phyloP scores from a whole-genome alignment of 53 echinoderm and acorn worm species.

The Paelopatides confundens region DNA sequence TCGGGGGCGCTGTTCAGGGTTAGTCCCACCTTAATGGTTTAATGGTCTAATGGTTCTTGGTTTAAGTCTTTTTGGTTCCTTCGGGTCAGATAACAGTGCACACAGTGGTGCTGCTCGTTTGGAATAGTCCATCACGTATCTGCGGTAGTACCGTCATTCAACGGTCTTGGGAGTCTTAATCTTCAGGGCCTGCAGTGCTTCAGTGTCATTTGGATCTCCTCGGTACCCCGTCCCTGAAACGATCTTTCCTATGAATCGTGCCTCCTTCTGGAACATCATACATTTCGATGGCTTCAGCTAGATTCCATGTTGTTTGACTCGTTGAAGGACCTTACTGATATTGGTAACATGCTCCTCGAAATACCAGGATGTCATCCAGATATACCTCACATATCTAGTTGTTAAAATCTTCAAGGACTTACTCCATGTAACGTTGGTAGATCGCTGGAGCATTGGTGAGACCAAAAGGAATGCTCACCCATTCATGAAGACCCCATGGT shows the following conservation, averaged over 20 bases:
- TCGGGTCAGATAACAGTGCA: too few species aligned
- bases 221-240: conserved; percentile 43
- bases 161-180: too few species aligned
- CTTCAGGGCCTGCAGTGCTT: background rate
- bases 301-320: conserved; percentile 47
- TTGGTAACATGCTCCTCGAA: conserved; percentile 58
- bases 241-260: conserved; percentile 54
- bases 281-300: conserved; percentile 68
- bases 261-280: conserved; percentile 58
- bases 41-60: too few species aligned
- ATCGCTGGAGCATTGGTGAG: conserved; percentile 65
- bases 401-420: conserved; percentile 1
- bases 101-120: too few species aligned
- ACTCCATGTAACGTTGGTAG: conserved; percentile 66
- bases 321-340: conserved; percentile 48
- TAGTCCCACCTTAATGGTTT: too few species aligned
- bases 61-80: too few species aligned
- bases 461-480: conserved; percentile 70
- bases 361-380: conserved; percentile 56
- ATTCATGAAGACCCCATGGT: conserved; percentile 59
- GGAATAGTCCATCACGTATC: too few species aligned
- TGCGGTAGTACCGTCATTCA: too few species aligned
- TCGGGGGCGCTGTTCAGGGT: too few species aligned
- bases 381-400: conserved; percentile 35
- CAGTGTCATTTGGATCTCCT: conserved; percentile 51